phyloP scores from a whole-genome alignment of 2,797 vertebrate genomes.

The Trachops cirrhosus region DNA sequence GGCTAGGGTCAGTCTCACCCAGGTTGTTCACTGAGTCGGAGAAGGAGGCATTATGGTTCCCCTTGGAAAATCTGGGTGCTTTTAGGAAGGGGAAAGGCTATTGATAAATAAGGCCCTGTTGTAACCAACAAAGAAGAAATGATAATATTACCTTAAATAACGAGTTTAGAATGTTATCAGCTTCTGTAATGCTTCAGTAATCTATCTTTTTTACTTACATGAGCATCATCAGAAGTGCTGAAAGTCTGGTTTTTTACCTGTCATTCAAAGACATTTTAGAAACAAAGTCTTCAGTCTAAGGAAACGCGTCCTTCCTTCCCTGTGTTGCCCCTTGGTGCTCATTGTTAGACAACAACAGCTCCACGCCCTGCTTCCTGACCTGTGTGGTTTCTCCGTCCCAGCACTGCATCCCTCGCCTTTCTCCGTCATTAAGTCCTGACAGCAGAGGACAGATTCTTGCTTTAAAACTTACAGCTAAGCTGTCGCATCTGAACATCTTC shows the following conservation, averaged over 20 bases:
- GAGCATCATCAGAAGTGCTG: background rate
- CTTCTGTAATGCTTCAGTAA: background rate
- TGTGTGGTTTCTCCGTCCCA: background rate
- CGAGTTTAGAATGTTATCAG: background rate
- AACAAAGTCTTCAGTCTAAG: background rate
- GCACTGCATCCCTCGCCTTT: background rate
- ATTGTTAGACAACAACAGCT: background rate
- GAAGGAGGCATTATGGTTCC: background rate
- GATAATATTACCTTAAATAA: background rate
- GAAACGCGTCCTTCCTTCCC: background rate
- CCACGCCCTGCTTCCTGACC: background rate
- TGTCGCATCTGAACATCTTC: background rate
- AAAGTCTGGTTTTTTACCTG: background rate
- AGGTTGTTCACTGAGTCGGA: fast-evolving
- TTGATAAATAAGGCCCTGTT: background rate
- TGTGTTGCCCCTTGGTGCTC: background rate
- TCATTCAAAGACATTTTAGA: background rate
- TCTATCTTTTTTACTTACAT: background rate
- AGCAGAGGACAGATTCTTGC: background rate
- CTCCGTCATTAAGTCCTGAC: background rate
- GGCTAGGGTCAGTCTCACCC: background rate
- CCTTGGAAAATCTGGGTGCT: background rate
- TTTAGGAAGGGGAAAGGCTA: background rate
- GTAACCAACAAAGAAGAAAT: background rate
- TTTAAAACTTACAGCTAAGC: background rate